Conservation (phyloP, 53 echinoderm and acorn worm species). For the Luidia sarsii region DNA sequence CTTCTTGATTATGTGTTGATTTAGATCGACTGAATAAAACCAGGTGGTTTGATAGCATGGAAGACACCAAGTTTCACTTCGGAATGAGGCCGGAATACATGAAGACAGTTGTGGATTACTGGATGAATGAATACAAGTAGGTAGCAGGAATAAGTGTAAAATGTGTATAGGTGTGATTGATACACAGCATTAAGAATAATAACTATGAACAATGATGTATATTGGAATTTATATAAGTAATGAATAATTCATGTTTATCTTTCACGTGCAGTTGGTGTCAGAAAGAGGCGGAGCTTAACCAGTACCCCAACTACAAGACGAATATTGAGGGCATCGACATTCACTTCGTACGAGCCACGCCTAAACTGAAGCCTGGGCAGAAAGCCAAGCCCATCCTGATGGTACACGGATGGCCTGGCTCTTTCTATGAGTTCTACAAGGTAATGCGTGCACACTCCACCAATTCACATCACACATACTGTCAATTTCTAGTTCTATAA, state of each 20-base stretch:
- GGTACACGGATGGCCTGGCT: conserved; percentile 92
- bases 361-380: conserved; percentile 70
- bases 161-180: too few species aligned
- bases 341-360: conserved; percentile 77
- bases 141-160: too few species aligned
- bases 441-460: conserved; percentile 6
- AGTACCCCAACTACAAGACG: conserved; percentile 76
- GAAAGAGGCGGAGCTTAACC: conserved; percentile 70
- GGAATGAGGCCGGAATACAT: conserved; percentile 79
- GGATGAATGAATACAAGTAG: conserved; percentile 80
- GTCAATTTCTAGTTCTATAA: too few species aligned
- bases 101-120: conserved; percentile 75
- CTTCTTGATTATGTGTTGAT: too few species aligned
- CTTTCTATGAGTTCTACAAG: conserved; percentile 84
- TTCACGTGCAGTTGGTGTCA: conserved; percentile 74
- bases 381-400: conserved; percentile 81
- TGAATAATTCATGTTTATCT: too few species aligned
- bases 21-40: conserved; percentile 49
- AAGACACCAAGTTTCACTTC: conserved; percentile 69
- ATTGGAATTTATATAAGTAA: too few species aligned
- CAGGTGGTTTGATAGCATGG: conserved; percentile 71
- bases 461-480: too few species aligned
- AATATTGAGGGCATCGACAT: conserved; percentile 90
- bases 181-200: too few species aligned
- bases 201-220: too few species aligned